Evolutionary conservation across 2,113 vertebrate species (phyloP), one percentile per base, ranked within the genome.

Genomic region (Lepidothrix coronata): DNA sequence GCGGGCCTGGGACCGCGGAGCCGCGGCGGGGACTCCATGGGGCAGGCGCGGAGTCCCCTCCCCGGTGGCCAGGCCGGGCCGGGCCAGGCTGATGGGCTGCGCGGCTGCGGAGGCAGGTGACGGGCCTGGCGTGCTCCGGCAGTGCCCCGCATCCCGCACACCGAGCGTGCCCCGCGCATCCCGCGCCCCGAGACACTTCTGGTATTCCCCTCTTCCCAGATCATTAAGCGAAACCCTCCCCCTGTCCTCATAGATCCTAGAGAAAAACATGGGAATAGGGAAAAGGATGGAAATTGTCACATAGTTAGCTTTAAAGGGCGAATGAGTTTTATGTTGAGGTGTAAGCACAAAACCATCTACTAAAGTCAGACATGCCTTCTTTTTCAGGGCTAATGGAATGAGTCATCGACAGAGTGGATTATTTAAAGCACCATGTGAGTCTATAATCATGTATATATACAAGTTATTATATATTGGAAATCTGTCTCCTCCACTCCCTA

Each of bases 391-490:
- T 98, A 98, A 98, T 98, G 97, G 98, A 98, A 98, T 97, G 98
- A 98, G 96, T 96, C 96, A 97, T 98, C 97, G 97, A 98, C 98
- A 97, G 98, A 98, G 97, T 98, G 98, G 98, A 98, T 99, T 99
- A 98, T 98, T 98, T 98, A 98, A 97, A 98, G 97, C 98, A 91
- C 97, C 97, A 96, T 97, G 97, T 97, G 98, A 98, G 98, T 98
- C 98, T 98, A 98, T 98, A 98, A 98, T 98, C 98, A 98, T 98
- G 98, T 98, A 97, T 98, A 98, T 98, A 98, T 98, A 98, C 98
- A 98, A 98, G 98, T 98, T 98, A 99, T 99, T 99, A 98, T 99
- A 98, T 99, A 99, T 99, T 97, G 98, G 98, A 98, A 98, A 99
- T 97, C 98, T 98, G 98, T 98, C 98, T 98, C 81, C 97, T 97